Base-by-base conservation (phyloP, 2,888 invertebrate species). In the Phyto melanocephala region DNA sequence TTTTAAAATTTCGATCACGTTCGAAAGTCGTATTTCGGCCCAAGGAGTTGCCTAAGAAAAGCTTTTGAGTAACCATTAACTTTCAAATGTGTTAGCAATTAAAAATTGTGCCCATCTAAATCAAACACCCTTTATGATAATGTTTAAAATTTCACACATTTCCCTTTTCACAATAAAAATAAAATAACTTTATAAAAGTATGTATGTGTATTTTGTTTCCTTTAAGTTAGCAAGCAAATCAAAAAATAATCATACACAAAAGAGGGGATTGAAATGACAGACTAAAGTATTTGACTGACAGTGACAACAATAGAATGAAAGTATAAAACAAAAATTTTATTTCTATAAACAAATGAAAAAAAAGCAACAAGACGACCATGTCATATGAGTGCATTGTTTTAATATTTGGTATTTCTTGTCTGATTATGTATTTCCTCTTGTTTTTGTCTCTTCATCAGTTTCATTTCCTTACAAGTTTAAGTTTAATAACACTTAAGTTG, bases 401-500 rank as follows among this genome's bases (percentile, higher is more conserved):
- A 60, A 68, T 60, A 60, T 56, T 60, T 76, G 37, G 1, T 11
- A 47, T 37, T 17, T 22, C 50, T 58, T 33, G 22, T 10, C 24
- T 56, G 20, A 33, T 70, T 70, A 45, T n/a, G 1, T 20, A 8
- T 17, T 54, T 28, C 28, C 63, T 50, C 20, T 45, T 47, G 0
- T 28, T 24, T 37, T 50, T 72, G 22, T 17, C 50, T 50, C 60
- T 72, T 20, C 37, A 40, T 42, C 52, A 52, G 47, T 28, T 52
- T 58, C 56, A 52, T 67, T 67, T 60, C 35, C 67, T 45, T 74
- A 28, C 40, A 62, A 62, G 37, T 76, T 52, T 60, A 33, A 68
- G 40, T 68, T 58, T 75, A 76, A 76, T 54, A 71, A 65, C 65
- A 76, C 76, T 80, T 65, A 60, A 70, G 75, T 74, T 72, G 62